Conservation (phyloP, 2,888 invertebrate genomes). For the Lingula anatina region DNA sequence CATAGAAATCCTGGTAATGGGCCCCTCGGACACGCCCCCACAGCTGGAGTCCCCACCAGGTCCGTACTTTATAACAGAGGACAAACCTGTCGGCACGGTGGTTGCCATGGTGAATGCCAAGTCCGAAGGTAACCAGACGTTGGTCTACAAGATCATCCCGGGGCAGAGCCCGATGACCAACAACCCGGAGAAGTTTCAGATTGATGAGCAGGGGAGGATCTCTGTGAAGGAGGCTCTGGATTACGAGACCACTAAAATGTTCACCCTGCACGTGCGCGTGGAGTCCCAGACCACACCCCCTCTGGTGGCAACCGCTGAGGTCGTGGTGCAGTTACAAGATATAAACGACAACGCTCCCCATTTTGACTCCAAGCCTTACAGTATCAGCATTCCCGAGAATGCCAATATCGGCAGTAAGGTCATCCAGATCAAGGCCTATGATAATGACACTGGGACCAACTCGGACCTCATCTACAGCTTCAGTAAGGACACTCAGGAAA, state of each 20-base stretch:
- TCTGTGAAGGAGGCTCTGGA: conserved; percentile 66
- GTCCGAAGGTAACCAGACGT: conserved; percentile 59
- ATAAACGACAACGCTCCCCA: conserved; percentile 94
- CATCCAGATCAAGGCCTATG: conserved; percentile 80
- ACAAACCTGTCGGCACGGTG: conserved; percentile 65
- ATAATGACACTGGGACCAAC: conserved; percentile 86
- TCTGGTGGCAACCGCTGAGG: conserved; percentile 21
- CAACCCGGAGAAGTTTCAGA: conserved; percentile 48
- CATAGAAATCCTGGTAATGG: conserved; percentile 73
- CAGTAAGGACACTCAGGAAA: conserved; percentile 63
- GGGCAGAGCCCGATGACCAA: conserved; percentile 54
- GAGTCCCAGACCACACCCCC: conserved; percentile 55
- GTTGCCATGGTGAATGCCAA: conserved; percentile 66
- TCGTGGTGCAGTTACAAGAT: conserved; percentile 59
- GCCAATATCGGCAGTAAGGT: conserved; percentile 75
- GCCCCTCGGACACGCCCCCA: conserved; percentile 66
- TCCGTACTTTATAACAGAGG: conserved; percentile 76
- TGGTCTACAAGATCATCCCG: conserved; percentile 61
- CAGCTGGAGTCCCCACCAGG: conserved; percentile 69
- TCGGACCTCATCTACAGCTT: conserved; percentile 69
- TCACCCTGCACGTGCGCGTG: conserved; percentile 56
- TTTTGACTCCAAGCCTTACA: conserved; percentile 77
- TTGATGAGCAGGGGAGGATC: conserved; percentile 35
- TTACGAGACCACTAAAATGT: conserved; percentile 62
- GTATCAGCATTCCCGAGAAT: conserved; percentile 69